Conservation (phyloP, 2,797 vertebrate species). For the Semaprochilodus insignis region DNA sequence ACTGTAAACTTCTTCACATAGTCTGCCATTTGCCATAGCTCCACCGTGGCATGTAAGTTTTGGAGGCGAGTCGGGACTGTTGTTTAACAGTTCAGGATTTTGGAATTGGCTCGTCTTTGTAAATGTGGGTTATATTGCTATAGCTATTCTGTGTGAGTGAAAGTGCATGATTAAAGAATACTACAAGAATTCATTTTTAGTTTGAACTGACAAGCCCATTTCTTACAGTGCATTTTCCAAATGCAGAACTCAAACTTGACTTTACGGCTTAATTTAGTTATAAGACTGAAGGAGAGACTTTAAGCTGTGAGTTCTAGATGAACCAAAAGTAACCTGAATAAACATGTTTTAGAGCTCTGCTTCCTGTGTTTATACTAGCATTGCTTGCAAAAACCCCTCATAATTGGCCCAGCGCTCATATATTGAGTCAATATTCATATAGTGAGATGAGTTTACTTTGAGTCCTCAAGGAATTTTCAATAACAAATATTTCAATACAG, state of each 20-base stretch:
- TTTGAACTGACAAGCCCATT: too few species aligned
- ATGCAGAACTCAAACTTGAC: background rate
- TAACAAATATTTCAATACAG: background rate
- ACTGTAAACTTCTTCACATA: too few species aligned
- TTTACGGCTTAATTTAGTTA: background rate
- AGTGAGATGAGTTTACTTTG: background rate
- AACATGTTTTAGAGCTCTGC: background rate
- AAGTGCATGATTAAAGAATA: background rate
- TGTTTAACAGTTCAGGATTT: too few species aligned
- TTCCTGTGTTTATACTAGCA: slow-evolving; percentile 5
- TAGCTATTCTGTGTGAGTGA: background rate
- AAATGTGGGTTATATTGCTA: background rate
- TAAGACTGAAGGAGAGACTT: background rate
- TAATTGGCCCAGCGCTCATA: background rate
- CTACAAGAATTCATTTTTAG: too few species aligned
- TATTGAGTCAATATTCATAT: background rate
- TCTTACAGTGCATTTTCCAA: background rate
- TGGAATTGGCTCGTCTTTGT: too few species aligned
- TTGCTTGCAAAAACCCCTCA: slow-evolving; percentile 5
- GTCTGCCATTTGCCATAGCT: too few species aligned
- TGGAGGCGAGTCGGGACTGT: too few species aligned
- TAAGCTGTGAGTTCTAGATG: background rate
- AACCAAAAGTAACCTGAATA: slow-evolving; percentile 16
- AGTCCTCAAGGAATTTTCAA: slow-evolving; percentile 2
- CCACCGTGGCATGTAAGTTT: too few species aligned